Conservation (phyloP, 2,888 invertebrate species). For the Marasmarcha lunaedactyla region DNA sequence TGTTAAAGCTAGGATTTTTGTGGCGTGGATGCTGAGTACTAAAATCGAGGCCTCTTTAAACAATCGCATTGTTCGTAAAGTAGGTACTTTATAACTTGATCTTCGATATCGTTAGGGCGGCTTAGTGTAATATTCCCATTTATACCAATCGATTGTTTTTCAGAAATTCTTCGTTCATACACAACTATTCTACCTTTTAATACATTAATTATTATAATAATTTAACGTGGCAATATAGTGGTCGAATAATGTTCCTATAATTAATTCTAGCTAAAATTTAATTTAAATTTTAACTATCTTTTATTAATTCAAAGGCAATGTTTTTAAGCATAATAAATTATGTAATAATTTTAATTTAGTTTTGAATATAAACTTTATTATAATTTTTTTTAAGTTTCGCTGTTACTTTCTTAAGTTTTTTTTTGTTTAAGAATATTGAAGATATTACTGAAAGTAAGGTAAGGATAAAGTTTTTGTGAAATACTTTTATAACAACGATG, state of each 20-base stretch:
- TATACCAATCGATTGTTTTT: neutral
- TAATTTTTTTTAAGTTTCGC: neutral
- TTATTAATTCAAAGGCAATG: slow-evolving; percentile 32
- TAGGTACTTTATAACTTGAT: too few relatives aligned
- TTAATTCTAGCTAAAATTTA: slow-evolving; percentile 7
- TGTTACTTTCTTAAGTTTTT: neutral
- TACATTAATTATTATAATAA: neutral
- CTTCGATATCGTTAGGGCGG: too few relatives aligned
- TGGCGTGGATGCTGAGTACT: too few relatives aligned
- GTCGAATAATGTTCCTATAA: neutral
- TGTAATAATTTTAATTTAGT: slow-evolving; percentile 6
- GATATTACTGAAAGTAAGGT: too few relatives aligned
- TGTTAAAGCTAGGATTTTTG: too few relatives aligned
- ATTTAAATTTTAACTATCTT: slow-evolving; percentile 15
- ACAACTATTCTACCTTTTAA: neutral
- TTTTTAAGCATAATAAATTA: slow-evolving; percentile 23
- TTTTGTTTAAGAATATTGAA: too few relatives aligned
- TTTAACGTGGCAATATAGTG: neutral
- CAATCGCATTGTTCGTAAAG: too few relatives aligned
- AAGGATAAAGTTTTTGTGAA: too few relatives aligned
- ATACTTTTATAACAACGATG: too few relatives aligned
- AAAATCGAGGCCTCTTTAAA: too few relatives aligned
- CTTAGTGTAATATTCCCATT: too few relatives aligned
- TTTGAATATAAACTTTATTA: slow-evolving; percentile 6
- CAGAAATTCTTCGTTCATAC: too few relatives aligned